Percentiles rank a stretch among this genome's conserved stretches.
These are phyloP conservation scores for Lepidostoma basale DNA, from an alignment of 1,140 invertebrate genomes.

Conservation along the genomic window DNA sequence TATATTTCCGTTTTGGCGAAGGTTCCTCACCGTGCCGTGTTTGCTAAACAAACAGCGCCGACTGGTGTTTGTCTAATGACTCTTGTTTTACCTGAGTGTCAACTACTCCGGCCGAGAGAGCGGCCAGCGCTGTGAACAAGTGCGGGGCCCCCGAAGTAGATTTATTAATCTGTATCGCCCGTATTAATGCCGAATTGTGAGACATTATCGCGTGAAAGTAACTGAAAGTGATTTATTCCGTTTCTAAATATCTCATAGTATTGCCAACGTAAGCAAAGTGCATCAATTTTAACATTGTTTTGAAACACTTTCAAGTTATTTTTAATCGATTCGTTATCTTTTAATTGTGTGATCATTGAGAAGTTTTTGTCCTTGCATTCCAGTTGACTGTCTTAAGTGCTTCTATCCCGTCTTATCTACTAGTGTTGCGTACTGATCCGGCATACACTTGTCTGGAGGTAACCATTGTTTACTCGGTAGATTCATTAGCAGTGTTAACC, in stretches of 20 bases:
- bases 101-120: background rate
- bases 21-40: background rate
- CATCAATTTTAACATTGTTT: no score
- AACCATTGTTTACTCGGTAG: background rate
- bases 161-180: background rate
- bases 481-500: no score
- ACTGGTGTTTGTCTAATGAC: constrained; percentile 7
- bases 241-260: no score
- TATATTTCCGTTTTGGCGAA: background rate
- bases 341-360: no score
- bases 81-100: background rate
- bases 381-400: background rate
- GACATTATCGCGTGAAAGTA: constrained; percentile 2
- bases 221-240: background rate
- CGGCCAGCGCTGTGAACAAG: constrained; percentile 1
- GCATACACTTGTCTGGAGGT: background rate
- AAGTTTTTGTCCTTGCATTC: background rate
- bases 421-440: background rate
- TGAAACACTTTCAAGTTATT: no score
- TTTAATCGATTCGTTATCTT: no score
- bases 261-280: no score
- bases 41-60: constrained; percentile 7
- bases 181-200: background rate
- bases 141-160: background rate
- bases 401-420: background rate